A percentile compares a stretch with the other conserved stretches of the same genome.
phyloP scores from a whole-genome alignment of 2,113 vertebrate species.

The Bufo gargarizans region DNA sequence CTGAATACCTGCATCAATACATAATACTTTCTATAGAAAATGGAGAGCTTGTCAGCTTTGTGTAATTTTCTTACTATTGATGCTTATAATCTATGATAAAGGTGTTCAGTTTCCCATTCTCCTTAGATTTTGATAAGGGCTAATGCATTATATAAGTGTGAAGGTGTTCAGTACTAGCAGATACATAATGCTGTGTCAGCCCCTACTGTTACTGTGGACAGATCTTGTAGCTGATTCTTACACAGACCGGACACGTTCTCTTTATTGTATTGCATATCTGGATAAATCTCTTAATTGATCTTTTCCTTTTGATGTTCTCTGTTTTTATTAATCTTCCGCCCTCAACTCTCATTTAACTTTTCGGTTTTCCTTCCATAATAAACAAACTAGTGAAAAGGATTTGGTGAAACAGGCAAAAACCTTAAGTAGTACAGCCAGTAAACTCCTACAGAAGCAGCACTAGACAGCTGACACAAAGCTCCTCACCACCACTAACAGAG shows the following conservation, averaged over 20 bases:
- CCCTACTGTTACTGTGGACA: too few species aligned
- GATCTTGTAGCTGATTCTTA: background rate
- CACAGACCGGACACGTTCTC: background rate
- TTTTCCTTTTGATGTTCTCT: constrained; percentile 67
- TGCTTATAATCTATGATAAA: too few species aligned
- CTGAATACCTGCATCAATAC: too few species aligned
- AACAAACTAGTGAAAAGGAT: constrained; percentile 87
- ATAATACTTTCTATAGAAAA: too few species aligned
- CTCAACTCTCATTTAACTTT: constrained; percentile 62
- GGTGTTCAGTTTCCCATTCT: too few species aligned
- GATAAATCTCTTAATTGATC: constrained; percentile 62
- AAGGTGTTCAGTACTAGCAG: too few species aligned
- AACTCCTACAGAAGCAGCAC: constrained; percentile 89
- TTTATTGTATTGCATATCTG: background rate
- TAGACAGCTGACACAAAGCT: constrained; percentile 72
- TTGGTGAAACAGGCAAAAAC: constrained; percentile 97
- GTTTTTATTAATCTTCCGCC: constrained; percentile 49
- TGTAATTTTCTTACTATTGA: background rate
- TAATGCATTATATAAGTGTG: too few species aligned
- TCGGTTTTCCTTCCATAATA: constrained; percentile 63
- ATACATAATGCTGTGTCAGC: too few species aligned
- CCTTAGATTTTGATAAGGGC: too few species aligned
- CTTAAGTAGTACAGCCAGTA: constrained; percentile 90
- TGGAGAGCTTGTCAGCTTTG: background rate
- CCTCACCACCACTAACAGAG: constrained; percentile 68